Evolutionary conservation across 2,113 vertebrate genomes (phyloP), one percentile per base, ranked within the genome.

Genomic region (Recurvirostra avosetta): DNA sequence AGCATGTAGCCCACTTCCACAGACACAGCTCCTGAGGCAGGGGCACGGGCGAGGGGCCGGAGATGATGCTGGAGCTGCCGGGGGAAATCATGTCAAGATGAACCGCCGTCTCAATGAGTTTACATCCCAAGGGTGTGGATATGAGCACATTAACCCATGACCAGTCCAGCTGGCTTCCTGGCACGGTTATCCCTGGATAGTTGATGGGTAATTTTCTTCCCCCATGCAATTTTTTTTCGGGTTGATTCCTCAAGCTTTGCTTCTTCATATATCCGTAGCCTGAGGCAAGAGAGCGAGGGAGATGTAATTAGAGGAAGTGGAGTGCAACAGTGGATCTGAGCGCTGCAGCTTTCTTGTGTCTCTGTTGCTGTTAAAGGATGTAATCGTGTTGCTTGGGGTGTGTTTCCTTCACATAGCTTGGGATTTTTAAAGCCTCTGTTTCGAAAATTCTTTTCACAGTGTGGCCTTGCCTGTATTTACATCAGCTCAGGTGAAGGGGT

Each of bases 141-240:
- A 4, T 50, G 82, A 93, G 71, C 81, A 8, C 66, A 27, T 68
- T 79, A 65, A 61, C 71, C 95, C 70, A 0, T 95, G 96, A 50
- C 87, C 92, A n/a, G 68, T 16, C 81, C 94, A 93, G 88, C 94
- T 96, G 96, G 18, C 77, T 82, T 59, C 81, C 76, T 70, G 40
- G 50, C 76, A 45, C 32, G 5, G 9, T 75, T 80, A 19, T 43
- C 63, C 81, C 53, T 68, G 53, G 8, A 14, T 61, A 62, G 38
- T 50, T 34, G 15, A 65, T 11, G 66, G 65, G 2, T 78, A 26
- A 56, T 95, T 84, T 88, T 66, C 75, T 88, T 27, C 63, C 32
- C 1, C 40, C 15, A 1, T 52, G 78, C 56, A 29, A 18, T 50
- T 49, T 45, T 58, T 45, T 75, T 55, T 13, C 0, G 1, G 8